These are phyloP conservation scores for Holcopasites calliopsidis DNA, from an alignment of 1,140 invertebrate genomes.

Conservation along the genomic window DNA sequence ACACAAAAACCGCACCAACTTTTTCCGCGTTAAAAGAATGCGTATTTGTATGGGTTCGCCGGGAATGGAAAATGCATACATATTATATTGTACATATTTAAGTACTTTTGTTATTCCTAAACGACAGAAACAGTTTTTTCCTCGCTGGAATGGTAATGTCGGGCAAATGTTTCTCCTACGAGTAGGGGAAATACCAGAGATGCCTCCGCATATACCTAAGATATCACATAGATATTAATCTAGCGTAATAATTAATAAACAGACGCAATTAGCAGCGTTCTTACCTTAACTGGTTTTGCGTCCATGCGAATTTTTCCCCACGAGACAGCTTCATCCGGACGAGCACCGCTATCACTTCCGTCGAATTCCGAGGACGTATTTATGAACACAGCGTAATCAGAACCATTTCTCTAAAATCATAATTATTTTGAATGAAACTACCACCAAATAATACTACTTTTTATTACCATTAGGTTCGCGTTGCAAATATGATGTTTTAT, in stretches of 20 bases:
- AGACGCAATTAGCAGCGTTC: no score
- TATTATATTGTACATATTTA: no score
- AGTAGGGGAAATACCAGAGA: slow-evolving; percentile 96
- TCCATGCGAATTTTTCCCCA: slow-evolving; percentile 98
- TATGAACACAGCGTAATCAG: slow-evolving; percentile 96
- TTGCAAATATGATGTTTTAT: slow-evolving; percentile 99
- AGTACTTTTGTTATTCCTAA: slow-evolving; percentile 40
- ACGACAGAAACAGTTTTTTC: slow-evolving; percentile 63
- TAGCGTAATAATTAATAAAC: no score
- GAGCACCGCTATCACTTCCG: slow-evolving; percentile 98
- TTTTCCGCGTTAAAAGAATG: no score
- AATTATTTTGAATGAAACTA: slow-evolving; percentile 19
- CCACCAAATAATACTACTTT: background rate
- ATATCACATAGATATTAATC: slow-evolving; percentile 48
- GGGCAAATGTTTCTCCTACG: slow-evolving; percentile 97
- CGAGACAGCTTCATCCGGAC: slow-evolving; percentile 98
- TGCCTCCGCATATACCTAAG: slow-evolving; percentile 95
- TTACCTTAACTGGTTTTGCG: slow-evolving; percentile 94
- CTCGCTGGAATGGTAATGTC: slow-evolving; percentile 71
- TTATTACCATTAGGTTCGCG: slow-evolving; percentile 94
- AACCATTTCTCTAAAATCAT: slow-evolving; percentile 92
- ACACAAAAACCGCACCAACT: background rate
- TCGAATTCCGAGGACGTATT: slow-evolving; percentile 99
- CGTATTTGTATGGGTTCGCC: no score
- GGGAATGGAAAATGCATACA: no score